Percentiles rank a stretch among this genome's conserved stretches.
Conservation (phyloP, 2,888 invertebrate genomes). For the Nemotelus pantherinus region DNA sequence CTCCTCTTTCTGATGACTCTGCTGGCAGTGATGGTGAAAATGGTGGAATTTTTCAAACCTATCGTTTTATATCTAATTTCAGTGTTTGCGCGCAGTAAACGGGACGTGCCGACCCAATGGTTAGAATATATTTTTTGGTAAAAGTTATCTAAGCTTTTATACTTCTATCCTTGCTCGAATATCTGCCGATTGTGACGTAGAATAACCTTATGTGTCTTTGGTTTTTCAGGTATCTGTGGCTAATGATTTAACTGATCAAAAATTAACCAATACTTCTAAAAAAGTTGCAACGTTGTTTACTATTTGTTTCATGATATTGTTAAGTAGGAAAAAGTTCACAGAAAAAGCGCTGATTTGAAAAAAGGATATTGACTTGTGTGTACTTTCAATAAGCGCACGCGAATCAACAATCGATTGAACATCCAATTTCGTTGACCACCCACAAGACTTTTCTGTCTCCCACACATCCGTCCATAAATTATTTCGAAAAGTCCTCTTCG, state of each 20-base stretch:
- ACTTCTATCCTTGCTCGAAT: slow-evolving; percentile 13
- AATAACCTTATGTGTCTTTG: background rate
- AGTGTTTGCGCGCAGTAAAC: slow-evolving; percentile 47
- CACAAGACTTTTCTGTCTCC: background rate
- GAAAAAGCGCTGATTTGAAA: too few species aligned
- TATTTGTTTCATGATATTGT: too few species aligned
- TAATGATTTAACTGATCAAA: too few species aligned
- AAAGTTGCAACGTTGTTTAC: too few species aligned
- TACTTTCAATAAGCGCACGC: too few species aligned
- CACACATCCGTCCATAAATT: slow-evolving; percentile 28
- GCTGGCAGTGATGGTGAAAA: background rate
- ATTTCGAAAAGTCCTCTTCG: slow-evolving; percentile 35
- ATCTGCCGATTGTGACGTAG: slow-evolving; percentile 16
- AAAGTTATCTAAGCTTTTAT: slow-evolving; percentile 47
- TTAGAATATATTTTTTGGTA: slow-evolving; percentile 49
- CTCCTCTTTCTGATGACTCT: background rate
- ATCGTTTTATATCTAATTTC: slow-evolving; percentile 50
- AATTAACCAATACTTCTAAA: too few species aligned
- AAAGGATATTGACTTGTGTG: too few species aligned
- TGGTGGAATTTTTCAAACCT: slow-evolving; percentile 32
- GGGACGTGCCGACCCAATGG: slow-evolving; percentile 32
- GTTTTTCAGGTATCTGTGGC: background rate
- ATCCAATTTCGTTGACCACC: background rate
- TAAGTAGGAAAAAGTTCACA: too few species aligned
- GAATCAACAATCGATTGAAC: slow-evolving; percentile 4